Percentiles rank a stretch among this genome's conserved stretches.
These are phyloP conservation scores for Maccullochella peelii DNA, from an alignment of 2,113 vertebrate species.

Conservation along the genomic window DNA sequence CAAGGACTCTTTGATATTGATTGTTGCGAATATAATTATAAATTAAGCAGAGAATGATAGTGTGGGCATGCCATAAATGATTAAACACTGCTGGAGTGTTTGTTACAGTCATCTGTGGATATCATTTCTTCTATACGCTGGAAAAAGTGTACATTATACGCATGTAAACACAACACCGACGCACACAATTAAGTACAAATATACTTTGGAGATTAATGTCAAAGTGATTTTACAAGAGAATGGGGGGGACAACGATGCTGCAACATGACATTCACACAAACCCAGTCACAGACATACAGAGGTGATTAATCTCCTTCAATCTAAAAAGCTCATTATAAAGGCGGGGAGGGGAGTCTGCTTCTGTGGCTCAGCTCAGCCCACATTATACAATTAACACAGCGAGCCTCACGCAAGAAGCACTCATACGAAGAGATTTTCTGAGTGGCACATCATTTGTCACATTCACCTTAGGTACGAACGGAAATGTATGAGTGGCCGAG, in stretches of 20 bases:
- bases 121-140: not conserved
- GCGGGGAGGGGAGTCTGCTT: not conserved
- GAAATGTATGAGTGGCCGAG: not conserved
- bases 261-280: slow-evolving; percentile 32
- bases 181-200: not conserved
- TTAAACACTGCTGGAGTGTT: slow-evolving; percentile 1
- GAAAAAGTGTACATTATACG: not conserved
- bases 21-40: not conserved
- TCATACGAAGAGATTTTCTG: not conserved
- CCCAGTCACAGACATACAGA: slow-evolving; percentile 21
- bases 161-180: not conserved
- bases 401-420: not conserved
- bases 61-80: slow-evolving; percentile 7
- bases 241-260: not conserved
- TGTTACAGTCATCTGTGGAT: not conserved
- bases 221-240: slow-evolving; percentile 1
- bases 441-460: not conserved
- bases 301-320: slow-evolving; percentile 49
- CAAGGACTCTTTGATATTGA: not conserved
- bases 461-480: not conserved
- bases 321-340: slow-evolving; percentile 37
- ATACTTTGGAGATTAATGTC: not conserved
- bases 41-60: slow-evolving; percentile 12
- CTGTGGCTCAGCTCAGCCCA: not conserved
- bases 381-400: not conserved